phyloP scores from a whole-genome alignment of 2,797 vertebrate genomes.

The Myoxocephalus aenaeus region DNA sequence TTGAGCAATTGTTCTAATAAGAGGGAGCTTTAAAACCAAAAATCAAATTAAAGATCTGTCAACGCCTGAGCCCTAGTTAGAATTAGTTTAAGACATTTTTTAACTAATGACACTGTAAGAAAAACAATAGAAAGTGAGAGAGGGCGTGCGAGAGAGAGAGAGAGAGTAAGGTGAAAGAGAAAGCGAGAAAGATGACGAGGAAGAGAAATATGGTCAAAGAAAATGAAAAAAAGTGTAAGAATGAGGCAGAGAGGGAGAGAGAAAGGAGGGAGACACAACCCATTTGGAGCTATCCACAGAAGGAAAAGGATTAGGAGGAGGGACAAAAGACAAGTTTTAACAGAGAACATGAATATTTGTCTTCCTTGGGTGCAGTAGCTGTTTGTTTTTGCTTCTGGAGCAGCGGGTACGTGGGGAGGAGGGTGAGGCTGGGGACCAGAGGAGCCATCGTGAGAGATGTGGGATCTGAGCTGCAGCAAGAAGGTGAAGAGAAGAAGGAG shows the following conservation, averaged over 20 bases:
- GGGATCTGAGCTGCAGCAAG: constrained; percentile 87
- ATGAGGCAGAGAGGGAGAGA: constrained; percentile 18
- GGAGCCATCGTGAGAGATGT: constrained; percentile 86
- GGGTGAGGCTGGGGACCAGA: constrained; percentile 56
- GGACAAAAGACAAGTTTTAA: constrained; percentile 71
- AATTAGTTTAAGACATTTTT: constrained; percentile 49
- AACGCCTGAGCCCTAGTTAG: constrained; percentile 34
- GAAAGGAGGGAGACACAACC: constrained; percentile 57
- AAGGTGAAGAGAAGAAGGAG: constrained; percentile 72
- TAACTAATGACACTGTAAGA: constrained; percentile 60
- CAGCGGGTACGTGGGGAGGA: constrained; percentile 57
- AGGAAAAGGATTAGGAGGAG: constrained; percentile 53
- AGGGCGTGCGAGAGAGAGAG: constrained; percentile 43
- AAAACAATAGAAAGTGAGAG: constrained; percentile 44
- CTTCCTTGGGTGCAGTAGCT: constrained; percentile 45
- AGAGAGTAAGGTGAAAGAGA: constrained; percentile 30
- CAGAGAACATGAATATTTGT: constrained; percentile 70
- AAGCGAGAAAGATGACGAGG: constrained; percentile 21
- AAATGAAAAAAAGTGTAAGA: constrained; percentile 19
- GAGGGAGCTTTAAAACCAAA: background rate
- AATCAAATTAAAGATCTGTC: constrained; percentile 13
- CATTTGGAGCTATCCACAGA: constrained; percentile 62
- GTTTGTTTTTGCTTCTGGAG: constrained; percentile 54
- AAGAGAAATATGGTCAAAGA: constrained; percentile 30
- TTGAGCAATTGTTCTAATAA: background rate